Base-by-base conservation (phyloP, 2,797 vertebrate genomes). In the Ctenosaura bakeri region DNA sequence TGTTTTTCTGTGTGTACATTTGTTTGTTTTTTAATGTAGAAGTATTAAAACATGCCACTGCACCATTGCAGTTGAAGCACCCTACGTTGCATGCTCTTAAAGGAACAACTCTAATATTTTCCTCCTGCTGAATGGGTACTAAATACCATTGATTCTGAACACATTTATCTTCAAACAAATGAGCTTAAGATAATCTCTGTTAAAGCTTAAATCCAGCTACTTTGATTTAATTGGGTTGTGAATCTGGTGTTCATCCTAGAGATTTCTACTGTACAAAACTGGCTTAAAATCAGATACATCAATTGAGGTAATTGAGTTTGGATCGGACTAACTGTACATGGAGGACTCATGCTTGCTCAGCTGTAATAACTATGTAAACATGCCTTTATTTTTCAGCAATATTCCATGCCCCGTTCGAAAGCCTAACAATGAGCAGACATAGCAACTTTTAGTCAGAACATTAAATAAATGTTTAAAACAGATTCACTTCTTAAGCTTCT, bases 201-300 rank as follows among this genome's bases (percentile, higher is more conserved):
- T 46, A 69, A 66, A 69, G 38, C 62, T 4, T 84, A 84, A 84
- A 84, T 69, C 82, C 56, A 46, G 38, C 83, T 84, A 71, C 42
- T 69, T 84, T 84, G 62, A 66, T 9, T 84, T 84, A 69, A 69
- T 46, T 69, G 42, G 38, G 42, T 32, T 83, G 26, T 66, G 62
- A 83, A 83, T 83, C 24, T 26, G 42, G 14, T 71, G 26, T 26
- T 69, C 64, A 84, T 69, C 83, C 83, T 71, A 69, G 42, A 50
- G 83, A 69, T 84, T 69, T 66, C 26, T 84, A 50, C 35, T 69
- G 64, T 20, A 84, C 26, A 46, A 84, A 84, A 66, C 3, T 46
- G 83, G 26, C 42, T 69, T 69, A 69, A 71, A 84, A 46, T 66
- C 62, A 84, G 38, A 64, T 84, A 64, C 59, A 84, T 84, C 82